phyloP scores from a whole-genome alignment of 2,888 invertebrate species.

The Morpho helenor region DNA sequence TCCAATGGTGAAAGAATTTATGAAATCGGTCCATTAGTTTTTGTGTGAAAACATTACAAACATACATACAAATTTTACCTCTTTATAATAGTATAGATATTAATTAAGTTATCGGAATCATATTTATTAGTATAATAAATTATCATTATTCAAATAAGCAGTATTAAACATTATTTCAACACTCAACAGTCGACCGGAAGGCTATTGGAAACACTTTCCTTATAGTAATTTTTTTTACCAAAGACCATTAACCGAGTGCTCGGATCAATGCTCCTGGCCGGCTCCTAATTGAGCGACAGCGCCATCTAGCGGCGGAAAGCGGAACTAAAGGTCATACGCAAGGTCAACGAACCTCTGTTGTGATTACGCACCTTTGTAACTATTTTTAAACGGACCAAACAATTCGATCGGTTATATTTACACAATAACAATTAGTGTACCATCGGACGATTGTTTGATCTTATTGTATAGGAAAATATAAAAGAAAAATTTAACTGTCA shows the following conservation, averaged over 20 bases:
- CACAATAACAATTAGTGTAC: too few species aligned
- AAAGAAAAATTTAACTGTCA: too few species aligned
- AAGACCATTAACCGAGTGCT: constrained; percentile 47
- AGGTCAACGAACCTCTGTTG: constrained; percentile 34
- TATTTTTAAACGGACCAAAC: constrained; percentile 34
- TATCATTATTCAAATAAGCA: too few species aligned
- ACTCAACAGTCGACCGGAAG: not conserved
- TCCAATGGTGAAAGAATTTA: too few species aligned
- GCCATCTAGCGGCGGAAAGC: constrained; percentile 40
- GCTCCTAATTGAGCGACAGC: constrained; percentile 38
- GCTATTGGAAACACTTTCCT: constrained; percentile 35
- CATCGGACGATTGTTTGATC: too few species aligned
- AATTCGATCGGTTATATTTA: constrained; percentile 27
- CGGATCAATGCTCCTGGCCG: constrained; percentile 54
- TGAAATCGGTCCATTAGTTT: too few species aligned
- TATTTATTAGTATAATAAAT: too few species aligned
- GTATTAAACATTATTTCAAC: not conserved
- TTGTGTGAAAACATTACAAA: too few species aligned
- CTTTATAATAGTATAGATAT: too few species aligned
- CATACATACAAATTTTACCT: too few species aligned
- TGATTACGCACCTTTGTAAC: constrained; percentile 33
- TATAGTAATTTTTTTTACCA: constrained; percentile 35
- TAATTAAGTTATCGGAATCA: too few species aligned
- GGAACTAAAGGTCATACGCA: constrained; percentile 32
- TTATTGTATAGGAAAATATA: too few species aligned